Evolutionary conservation across 1,140 invertebrate genomes (phyloP).

Genomic region (Pararge aegeria): DNA sequence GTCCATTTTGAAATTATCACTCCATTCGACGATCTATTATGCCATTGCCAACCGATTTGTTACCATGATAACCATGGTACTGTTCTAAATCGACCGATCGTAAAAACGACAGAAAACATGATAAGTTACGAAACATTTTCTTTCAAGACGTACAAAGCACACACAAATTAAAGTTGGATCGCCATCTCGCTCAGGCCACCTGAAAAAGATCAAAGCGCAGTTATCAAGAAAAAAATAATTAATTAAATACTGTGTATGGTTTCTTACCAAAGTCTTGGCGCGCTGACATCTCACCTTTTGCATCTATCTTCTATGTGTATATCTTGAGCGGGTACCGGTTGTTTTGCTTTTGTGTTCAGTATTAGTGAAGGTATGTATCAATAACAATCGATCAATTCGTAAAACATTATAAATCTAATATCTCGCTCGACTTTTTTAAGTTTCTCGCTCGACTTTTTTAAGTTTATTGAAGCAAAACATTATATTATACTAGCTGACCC

Average conservation of each 20-base stretch:
- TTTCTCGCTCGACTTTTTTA: too few species aligned
- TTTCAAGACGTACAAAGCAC: conserved; percentile 7
- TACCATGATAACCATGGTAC: too few species aligned
- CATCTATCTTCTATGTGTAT: conserved; percentile 27
- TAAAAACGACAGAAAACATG: too few species aligned
- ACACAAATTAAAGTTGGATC: conserved; percentile 16
- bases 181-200: conserved; percentile 22
- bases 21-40: too few species aligned
- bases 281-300: conserved; percentile 17
- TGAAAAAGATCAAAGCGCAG: conserved; percentile 72
- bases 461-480: too few species aligned
- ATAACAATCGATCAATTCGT: neutral
- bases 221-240: conserved; percentile 53
- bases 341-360: neutral
- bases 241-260: conserved; percentile 33
- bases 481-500: too few species aligned
- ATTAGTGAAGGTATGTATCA: neutral
- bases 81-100: neutral
- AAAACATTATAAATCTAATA: too few species aligned
- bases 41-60: too few species aligned
- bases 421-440: too few species aligned
- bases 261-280: conserved; percentile 57
- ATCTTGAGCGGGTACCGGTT: conserved; percentile 23
- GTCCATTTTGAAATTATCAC: neutral
- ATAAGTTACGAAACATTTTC: neutral